A percentile compares a stretch with the other conserved stretches of the same genome.
These are phyloP conservation scores for Apodemus speciosus DNA, from an alignment of 2,113 vertebrate species.

Conservation along the genomic window DNA sequence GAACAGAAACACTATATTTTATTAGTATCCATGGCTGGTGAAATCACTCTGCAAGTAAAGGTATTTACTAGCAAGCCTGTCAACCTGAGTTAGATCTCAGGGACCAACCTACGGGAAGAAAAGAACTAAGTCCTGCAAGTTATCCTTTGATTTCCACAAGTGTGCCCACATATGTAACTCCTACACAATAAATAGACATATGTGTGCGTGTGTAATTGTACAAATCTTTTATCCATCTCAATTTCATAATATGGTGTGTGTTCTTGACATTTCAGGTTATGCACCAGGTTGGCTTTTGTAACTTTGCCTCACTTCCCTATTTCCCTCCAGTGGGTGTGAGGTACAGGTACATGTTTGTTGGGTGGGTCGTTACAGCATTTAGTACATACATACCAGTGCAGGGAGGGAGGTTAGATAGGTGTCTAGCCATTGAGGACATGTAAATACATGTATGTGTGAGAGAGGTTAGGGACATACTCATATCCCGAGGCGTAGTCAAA, in stretches of 20 bases:
- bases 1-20: not conserved
- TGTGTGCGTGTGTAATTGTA: not conserved
- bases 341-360: not conserved
- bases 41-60: not conserved
- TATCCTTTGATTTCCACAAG: not conserved
- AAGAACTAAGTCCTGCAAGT: not conserved
- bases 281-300: not conserved
- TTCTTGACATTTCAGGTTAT: not conserved
- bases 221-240: not conserved
- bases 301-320: not conserved
- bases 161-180: not conserved
- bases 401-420: not conserved
- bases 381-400: not conserved
- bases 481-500: not conserved
- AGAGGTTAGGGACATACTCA: not conserved
- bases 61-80: not conserved
- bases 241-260: not conserved
- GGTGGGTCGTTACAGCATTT: not conserved
- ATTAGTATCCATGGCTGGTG: not conserved
- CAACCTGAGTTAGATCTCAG: not conserved
- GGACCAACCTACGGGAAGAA: not conserved
- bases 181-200: not conserved
- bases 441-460: not conserved
- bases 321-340: not conserved
- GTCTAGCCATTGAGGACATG: too few relatives aligned